phyloP scores from a whole-genome alignment of 2,797 vertebrate species.

The Liparis tanakae region DNA sequence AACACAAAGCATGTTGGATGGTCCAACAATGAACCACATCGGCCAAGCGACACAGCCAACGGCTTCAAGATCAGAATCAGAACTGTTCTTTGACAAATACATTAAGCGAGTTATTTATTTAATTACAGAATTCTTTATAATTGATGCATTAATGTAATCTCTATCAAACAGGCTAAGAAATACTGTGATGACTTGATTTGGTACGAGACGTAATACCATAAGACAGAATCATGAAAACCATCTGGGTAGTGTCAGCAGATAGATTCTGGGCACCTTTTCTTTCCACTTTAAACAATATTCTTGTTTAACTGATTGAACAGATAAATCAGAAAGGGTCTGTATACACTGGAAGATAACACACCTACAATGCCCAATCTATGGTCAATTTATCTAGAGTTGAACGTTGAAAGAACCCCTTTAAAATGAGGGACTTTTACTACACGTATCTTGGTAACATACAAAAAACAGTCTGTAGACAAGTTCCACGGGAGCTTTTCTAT shows the following conservation, averaged over 20 bases:
- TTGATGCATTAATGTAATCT: not conserved
- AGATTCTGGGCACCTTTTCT: slow-evolving; percentile 32
- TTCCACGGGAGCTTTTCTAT: not conserved
- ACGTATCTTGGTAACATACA: not conserved
- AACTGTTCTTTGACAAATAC: too few relatives aligned
- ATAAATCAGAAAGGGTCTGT: slow-evolving; percentile 32
- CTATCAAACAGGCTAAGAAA: slow-evolving; percentile 6
- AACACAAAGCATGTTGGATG: not conserved
- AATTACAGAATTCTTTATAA: not conserved
- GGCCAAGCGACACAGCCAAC: not conserved
- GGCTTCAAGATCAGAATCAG: not conserved
- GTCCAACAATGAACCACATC: not conserved
- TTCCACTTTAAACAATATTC: slow-evolving; percentile 19
- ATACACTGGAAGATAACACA: slow-evolving; percentile 15
- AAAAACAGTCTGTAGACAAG: not conserved
- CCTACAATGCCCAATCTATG: slow-evolving; percentile 6
- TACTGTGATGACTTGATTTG: slow-evolving; percentile 10
- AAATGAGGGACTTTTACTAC: not conserved
- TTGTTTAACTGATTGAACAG: slow-evolving; percentile 31
- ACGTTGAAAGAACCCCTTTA: not conserved
- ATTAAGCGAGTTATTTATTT: not conserved
- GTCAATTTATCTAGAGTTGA: not conserved
- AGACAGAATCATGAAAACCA: slow-evolving; percentile 9
- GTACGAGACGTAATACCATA: not conserved
- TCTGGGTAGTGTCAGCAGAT: slow-evolving; percentile 50